These are phyloP conservation scores for Biston stratarius DNA, from an alignment of 2,888 invertebrate genomes.

Conservation along the genomic window DNA sequence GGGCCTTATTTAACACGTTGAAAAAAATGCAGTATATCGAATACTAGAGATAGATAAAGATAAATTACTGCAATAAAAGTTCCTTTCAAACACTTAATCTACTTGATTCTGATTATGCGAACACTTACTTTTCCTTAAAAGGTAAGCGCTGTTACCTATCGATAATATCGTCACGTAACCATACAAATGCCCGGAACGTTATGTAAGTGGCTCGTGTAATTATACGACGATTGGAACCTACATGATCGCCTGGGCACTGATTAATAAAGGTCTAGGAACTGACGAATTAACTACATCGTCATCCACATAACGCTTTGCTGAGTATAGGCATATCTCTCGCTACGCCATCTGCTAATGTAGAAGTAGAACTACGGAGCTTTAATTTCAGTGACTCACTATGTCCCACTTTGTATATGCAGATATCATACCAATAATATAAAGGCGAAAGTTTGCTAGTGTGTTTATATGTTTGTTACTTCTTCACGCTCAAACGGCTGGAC, in stretches of 20 bases:
- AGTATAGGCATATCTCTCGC: too few species aligned
- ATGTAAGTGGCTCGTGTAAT: constrained; percentile 27
- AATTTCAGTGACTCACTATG: constrained; percentile 8
- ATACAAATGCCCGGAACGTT: constrained; percentile 25
- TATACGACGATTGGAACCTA: constrained; percentile 25
- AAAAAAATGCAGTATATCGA: not conserved
- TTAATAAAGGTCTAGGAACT: not conserved
- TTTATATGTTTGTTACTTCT: too few species aligned
- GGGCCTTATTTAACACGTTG: too few species aligned
- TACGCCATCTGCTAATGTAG: too few species aligned
- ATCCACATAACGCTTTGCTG: too few species aligned
- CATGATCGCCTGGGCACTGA: not conserved
- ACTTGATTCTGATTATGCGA: constrained; percentile 40
- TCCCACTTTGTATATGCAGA: not conserved
- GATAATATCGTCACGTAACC: constrained; percentile 34
- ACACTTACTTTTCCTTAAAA: constrained; percentile 47
- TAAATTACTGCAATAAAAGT: constrained; percentile 14
- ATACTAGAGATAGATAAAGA: not conserved
- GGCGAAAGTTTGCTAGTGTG: too few species aligned
- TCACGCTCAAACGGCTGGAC: too few species aligned
- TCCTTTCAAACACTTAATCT: constrained; percentile 38
- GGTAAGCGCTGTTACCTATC: constrained; percentile 34
- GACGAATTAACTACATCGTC: not conserved
- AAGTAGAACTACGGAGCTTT: too few species aligned
- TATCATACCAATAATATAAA: too few species aligned